phyloP scores from a whole-genome alignment of 2,797 vertebrate species.

The Typhlichthys subterraneus region DNA sequence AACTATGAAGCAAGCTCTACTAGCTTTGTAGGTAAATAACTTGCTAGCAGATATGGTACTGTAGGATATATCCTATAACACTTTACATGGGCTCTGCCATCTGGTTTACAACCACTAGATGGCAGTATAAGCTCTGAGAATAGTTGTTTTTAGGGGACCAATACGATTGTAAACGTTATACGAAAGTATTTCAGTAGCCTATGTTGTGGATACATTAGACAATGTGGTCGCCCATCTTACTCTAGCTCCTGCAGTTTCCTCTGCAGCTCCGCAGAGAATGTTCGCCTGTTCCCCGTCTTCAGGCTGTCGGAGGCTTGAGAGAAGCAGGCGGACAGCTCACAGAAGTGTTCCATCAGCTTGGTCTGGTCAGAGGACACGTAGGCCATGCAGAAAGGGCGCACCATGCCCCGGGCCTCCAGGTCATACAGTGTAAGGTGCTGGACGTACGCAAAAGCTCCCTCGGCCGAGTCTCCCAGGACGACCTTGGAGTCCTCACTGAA shows the following conservation, averaged over 20 bases:
- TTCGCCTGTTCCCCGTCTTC: conserved; percentile 93
- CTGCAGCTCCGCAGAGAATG: conserved; percentile 90
- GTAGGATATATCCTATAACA: no score
- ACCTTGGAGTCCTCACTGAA: conserved; percentile 95
- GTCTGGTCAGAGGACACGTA: conserved; percentile 91
- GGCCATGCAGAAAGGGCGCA: conserved; percentile 95
- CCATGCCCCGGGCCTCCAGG: conserved; percentile 92
- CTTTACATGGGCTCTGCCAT: no score
- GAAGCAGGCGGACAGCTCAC: conserved; percentile 85
- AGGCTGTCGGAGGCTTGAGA: conserved; percentile 92
- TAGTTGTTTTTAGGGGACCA: no score
- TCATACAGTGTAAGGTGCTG: conserved; percentile 94
- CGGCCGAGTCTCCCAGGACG: conserved; percentile 90
- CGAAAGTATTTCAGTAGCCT: no score
- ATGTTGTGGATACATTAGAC: not conserved
- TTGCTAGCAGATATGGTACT: no score
- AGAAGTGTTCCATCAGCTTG: conserved; percentile 91
- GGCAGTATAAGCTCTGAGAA: no score
- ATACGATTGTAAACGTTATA: no score
- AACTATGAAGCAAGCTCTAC: no score
- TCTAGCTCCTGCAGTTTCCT: conserved; percentile 90
- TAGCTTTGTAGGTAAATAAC: no score
- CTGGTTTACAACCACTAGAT: no score
- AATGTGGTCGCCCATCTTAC: conserved; percentile 44
- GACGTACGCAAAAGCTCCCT: conserved; percentile 90